Evolutionary conservation across 2,113 vertebrate species (phyloP).

Genomic region (Chrysochloris asiatica): DNA sequence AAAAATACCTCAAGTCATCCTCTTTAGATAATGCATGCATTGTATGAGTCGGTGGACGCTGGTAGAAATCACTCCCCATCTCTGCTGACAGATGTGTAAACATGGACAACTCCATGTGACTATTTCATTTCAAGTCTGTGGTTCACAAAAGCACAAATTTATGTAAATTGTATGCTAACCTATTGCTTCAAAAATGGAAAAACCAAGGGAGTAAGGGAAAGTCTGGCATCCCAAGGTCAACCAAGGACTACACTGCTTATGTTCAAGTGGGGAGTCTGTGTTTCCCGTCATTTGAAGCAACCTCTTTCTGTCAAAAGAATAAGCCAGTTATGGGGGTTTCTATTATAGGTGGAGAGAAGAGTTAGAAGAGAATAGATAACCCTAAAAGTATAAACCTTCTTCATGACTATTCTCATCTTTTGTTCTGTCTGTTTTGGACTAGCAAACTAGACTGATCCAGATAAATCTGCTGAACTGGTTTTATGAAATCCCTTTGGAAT

Average conservation of each 20-base stretch:
- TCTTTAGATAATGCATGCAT: not conserved
- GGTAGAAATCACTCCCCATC: conserved; percentile 15
- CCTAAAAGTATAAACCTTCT: not conserved
- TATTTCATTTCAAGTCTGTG: conserved; percentile 36
- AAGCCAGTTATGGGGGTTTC: not conserved
- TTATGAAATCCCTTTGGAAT: conserved; percentile 51
- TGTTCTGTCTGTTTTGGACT: not conserved
- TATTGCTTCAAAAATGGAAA: conserved; percentile 22
- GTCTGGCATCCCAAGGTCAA: conserved; percentile 25
- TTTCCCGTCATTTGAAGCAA: conserved; percentile 23
- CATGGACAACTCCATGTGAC: not conserved
- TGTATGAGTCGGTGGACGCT: not conserved
- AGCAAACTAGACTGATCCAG: conserved; percentile 36
- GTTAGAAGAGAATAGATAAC: not conserved
- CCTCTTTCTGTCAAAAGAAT: conserved; percentile 21
- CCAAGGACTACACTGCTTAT: conserved; percentile 8
- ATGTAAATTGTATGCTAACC: not conserved
- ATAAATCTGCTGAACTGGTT: conserved; percentile 26
- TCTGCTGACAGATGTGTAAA: conserved; percentile 45
- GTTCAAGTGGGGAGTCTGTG: not conserved
- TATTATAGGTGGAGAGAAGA: conserved; percentile 31
- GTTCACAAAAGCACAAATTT: conserved; percentile 38
- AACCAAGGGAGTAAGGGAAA: conserved; percentile 27
- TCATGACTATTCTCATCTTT: not conserved
- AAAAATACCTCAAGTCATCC: conserved; percentile 19